Base-by-base conservation (phyloP, 1,140 invertebrate genomes). In the Drosophila pallidifrons region DNA sequence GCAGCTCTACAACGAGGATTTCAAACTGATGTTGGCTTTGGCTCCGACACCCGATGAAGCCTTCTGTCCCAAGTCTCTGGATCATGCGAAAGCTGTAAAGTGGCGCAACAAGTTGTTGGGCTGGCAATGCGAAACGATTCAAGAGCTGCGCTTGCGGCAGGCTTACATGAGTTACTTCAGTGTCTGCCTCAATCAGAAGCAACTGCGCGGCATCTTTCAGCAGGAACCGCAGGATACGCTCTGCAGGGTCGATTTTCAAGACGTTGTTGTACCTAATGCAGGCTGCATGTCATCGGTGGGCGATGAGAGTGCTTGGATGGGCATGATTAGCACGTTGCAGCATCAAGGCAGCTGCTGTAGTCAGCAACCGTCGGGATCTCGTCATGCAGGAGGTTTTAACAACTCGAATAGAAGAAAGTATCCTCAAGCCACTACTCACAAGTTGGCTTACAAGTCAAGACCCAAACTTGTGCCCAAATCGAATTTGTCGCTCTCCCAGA, bases 151-250 rank as follows among this genome's bases (percentile, higher is more conserved):
- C 11, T 3, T 88, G 63, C 77, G 83, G 0, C 81, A 88, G 35
- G 49, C 57, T 0, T 91, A 91, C 28, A 90, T 91, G 75, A 91
- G 91, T 8, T 63, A 85, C 43, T 38, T 91, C n/a, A 78, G 69
- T 1, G 75, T 81, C 0, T 88, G 81, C 35, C 45, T 91, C 6
- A 85, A 85, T 15, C 67, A 85, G 20, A 57, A 60, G 6, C 43
- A 72, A 2, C 25, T 91, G 3, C 49, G 61, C 6, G 90, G 83
- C 0, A 47, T 90, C 25, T 67, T 91, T 28, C 20, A 25, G 1
- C 20, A 76, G 16, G 16, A 54, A 4, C 86, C 91, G 5, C 75
- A 65, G 0, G 16, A 41, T 1, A 54, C 73, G 15, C 35, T 91
- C 1, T 30, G 30, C 16, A 72, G 69, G 81, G 54, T 80, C 1